Evolutionary conservation across 2,888 invertebrate genomes (phyloP).

Genomic region (Listrodromus nycthemerus): DNA sequence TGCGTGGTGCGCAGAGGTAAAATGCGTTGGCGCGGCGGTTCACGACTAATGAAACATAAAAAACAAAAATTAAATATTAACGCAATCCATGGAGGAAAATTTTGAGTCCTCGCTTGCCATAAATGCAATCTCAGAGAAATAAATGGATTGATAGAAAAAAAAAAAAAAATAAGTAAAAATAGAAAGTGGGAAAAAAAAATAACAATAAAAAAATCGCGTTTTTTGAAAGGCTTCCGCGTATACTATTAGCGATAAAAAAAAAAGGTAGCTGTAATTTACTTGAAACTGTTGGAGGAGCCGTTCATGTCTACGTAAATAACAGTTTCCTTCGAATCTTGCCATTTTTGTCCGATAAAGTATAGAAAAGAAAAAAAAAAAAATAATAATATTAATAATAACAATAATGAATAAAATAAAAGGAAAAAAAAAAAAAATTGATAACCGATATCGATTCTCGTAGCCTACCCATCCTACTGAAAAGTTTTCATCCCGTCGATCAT

Average conservation of each 20-base stretch:
- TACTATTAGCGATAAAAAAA: slow-evolving; percentile 67
- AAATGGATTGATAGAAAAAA: slow-evolving; percentile 27
- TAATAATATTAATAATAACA: slow-evolving; percentile 40
- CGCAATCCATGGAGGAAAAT: slow-evolving; percentile 71
- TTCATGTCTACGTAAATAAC: slow-evolving; percentile 60
- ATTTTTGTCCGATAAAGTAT: slow-evolving; percentile 52
- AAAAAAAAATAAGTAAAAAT: slow-evolving; percentile 35
- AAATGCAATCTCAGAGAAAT: slow-evolving; percentile 74
- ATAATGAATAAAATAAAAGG: slow-evolving; percentile 12
- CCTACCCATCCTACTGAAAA: slow-evolving; percentile 36
- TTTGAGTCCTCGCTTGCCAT: slow-evolving; percentile 78
- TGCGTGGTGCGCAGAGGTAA: too few species aligned
- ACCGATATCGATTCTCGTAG: slow-evolving; percentile 60
- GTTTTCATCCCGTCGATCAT: slow-evolving; percentile 15
- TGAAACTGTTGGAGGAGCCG: slow-evolving; percentile 56
- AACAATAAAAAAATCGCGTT: slow-evolving; percentile 40
- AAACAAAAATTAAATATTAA: slow-evolving; percentile 71
- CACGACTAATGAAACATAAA: slow-evolving; percentile 33
- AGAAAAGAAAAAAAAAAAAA: slow-evolving; percentile 37
- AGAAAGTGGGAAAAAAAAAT: slow-evolving; percentile 7
- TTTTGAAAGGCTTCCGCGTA: slow-evolving; percentile 68
- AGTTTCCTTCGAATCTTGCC: slow-evolving; percentile 55
- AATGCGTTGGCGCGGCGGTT: slow-evolving; percentile 11
- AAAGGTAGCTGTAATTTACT: slow-evolving; percentile 64
- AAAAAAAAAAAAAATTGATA: slow-evolving; percentile 24